Base-by-base conservation (phyloP, 2,888 invertebrate genomes). In the Cheilosia grossa region DNA sequence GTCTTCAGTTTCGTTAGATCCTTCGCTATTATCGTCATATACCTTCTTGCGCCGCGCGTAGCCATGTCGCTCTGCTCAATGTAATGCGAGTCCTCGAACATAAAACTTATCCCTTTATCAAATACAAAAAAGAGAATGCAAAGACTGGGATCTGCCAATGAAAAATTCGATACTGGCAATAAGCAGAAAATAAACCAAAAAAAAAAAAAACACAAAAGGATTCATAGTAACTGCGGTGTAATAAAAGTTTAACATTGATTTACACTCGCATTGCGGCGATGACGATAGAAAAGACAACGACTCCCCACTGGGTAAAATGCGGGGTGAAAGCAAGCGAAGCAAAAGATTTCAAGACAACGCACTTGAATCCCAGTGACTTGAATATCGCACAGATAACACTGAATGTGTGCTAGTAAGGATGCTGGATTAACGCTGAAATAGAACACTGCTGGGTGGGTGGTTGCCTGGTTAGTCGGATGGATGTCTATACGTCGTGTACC, bases 231-330 rank as follows among this genome's bases (percentile, higher is more conserved):
- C 82, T 82, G 82, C 67, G 82, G 82, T 82, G 82, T 82, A 82
- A 78, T 82, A 82, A 82, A 82, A 82, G 82, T 82, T 82, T 82
- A 63, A 82, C 82, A 78, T 77, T 82, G 82, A 82, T 82, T 82
- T 82, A 82, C 82, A 78, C 82, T 82, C 82, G 82, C 82, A 82
- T 78, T 82, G 82, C 78, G 78, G 78, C 82, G 53, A 30, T 70
- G 40, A 56, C 56, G 75, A 59, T 27, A 72, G 27, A 56, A 37
- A 42, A 67, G 59, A 63, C 40, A 42, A 42, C 72, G 42, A 47
- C 67, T 33, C 72, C 70, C 56, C 53, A 33, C 61, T 72, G 72
- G 61, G 59, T 17, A 7, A 24, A 42, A 5, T 37, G 30, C 37
- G 37, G 63, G 17, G 21, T 27, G 27, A 2, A 27, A 19, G 51